Percentiles rank a stretch among this genome's conserved stretches.
Conservation (phyloP, 2,888 invertebrate genomes). For the Vannuccia rotundouncinata region DNA sequence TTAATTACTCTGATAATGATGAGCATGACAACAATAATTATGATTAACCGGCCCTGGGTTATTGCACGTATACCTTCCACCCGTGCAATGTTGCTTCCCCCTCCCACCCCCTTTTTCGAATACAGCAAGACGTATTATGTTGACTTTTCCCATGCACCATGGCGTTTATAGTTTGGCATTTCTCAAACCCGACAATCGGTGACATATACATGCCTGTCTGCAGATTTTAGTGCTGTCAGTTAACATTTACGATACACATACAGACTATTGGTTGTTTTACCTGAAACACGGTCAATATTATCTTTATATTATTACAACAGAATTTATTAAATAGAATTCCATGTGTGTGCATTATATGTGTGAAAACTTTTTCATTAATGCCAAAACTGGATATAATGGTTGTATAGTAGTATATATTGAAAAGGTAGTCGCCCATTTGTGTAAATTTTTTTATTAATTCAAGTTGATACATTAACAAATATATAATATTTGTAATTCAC, state of each 20-base stretch:
- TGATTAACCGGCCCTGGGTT: not conserved
- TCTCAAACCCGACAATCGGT: constrained; percentile 12
- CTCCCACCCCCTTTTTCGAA: not conserved
- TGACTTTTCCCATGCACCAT: not conserved
- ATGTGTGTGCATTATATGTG: no score
- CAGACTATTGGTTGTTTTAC: constrained; percentile 2
- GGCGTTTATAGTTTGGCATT: constrained; percentile 6
- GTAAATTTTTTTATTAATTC: no score
- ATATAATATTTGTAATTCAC: no score
- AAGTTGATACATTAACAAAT: no score
- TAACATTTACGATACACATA: constrained; percentile 10
- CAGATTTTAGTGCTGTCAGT: constrained; percentile 1
- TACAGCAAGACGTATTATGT: not conserved
- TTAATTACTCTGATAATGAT: not conserved
- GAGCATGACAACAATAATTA: constrained; percentile 13
- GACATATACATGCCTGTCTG: not conserved
- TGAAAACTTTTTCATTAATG: no score
- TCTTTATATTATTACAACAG: no score
- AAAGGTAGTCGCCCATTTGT: no score
- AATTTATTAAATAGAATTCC: no score
- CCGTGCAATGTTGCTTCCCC: not conserved
- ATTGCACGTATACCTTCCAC: not conserved
- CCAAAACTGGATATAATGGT: no score
- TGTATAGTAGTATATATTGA: no score
- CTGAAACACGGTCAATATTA: no score